Conservation (phyloP, 2,113 vertebrate species). For the Gymnocephalus cernua region DNA sequence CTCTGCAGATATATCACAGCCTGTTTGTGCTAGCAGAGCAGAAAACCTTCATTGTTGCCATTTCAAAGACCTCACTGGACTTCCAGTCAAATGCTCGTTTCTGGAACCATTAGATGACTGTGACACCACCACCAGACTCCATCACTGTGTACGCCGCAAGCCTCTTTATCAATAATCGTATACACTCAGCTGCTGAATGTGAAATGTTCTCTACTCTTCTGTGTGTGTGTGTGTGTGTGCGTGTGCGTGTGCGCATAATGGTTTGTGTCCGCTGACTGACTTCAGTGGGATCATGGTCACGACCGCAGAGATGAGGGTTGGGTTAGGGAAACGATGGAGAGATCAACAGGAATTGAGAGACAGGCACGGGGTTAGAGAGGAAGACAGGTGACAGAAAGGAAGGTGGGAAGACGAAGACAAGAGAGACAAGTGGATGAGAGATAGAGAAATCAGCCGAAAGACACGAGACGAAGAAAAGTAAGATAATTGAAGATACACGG, state of each 20-base stretch:
- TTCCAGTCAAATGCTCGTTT: conserved; percentile 37
- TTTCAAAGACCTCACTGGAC: conserved; percentile 43
- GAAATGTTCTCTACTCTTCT: conserved; percentile 47
- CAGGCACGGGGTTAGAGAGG: neutral
- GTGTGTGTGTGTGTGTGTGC: conserved; percentile 7
- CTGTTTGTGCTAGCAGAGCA: conserved; percentile 3
- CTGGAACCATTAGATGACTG: conserved; percentile 42
- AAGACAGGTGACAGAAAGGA: conserved; percentile 4
- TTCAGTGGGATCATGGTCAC: conserved; percentile 2
- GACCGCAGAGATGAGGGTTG: conserved; percentile 36
- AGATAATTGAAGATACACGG: neutral
- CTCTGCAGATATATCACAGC: conserved; percentile 7
- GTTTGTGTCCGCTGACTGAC: neutral
- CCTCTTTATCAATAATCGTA: conserved; percentile 49
- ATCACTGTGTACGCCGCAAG: conserved; percentile 32
- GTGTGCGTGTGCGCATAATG: conserved; percentile 1
- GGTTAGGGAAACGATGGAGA: neutral
- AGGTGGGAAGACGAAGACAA: neutral
- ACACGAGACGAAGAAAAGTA: neutral
- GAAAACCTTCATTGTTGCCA: conserved; percentile 19
- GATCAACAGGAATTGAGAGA: neutral
- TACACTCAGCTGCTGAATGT: conserved; percentile 52
- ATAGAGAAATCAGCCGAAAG: too few species aligned
- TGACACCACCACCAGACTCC: conserved; percentile 34
- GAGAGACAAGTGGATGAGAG: neutral